Conservation (phyloP, 2,113 vertebrate genomes). For the Toxotes jaculatrix region DNA sequence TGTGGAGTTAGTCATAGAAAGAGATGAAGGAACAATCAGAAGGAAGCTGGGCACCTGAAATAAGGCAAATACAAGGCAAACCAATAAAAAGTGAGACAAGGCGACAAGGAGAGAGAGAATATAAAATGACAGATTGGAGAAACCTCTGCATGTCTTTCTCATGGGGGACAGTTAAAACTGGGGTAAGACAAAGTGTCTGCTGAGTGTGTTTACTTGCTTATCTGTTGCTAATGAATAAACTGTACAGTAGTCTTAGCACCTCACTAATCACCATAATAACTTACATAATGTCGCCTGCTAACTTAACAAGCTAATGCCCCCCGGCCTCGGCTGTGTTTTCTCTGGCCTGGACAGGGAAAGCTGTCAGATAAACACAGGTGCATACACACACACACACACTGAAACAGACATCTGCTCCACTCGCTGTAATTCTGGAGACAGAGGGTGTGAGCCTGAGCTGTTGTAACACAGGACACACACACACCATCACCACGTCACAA, state of each 20-base stretch:
- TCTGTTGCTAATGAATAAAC: slow-evolving; percentile 12
- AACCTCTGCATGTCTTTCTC: neutral
- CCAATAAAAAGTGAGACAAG: neutral
- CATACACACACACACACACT: neutral
- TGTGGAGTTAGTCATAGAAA: too few relatives aligned
- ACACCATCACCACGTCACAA: neutral
- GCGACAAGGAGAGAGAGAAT: neutral
- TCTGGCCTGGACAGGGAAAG: slow-evolving; percentile 5
- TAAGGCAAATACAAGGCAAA: too few relatives aligned
- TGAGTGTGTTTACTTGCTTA: slow-evolving; percentile 12
- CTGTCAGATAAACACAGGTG: slow-evolving; percentile 5
- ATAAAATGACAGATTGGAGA: slow-evolving; percentile 29
- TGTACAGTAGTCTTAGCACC: slow-evolving; percentile 6
- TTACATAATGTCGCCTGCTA: slow-evolving; percentile 46
- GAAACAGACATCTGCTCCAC: neutral
- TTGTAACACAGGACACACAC: neutral
- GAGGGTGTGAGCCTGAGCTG: neutral
- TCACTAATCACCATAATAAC: slow-evolving; percentile 36
- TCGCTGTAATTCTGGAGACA: neutral
- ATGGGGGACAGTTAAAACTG: neutral
- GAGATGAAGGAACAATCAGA: too few relatives aligned
- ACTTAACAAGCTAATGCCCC: slow-evolving; percentile 19
- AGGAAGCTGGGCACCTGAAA: too few relatives aligned
- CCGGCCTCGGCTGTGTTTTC: slow-evolving; percentile 24
- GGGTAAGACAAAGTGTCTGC: neutral